Conservation (phyloP, 2,797 vertebrate species). For the Hippopotamyrus pictus region DNA sequence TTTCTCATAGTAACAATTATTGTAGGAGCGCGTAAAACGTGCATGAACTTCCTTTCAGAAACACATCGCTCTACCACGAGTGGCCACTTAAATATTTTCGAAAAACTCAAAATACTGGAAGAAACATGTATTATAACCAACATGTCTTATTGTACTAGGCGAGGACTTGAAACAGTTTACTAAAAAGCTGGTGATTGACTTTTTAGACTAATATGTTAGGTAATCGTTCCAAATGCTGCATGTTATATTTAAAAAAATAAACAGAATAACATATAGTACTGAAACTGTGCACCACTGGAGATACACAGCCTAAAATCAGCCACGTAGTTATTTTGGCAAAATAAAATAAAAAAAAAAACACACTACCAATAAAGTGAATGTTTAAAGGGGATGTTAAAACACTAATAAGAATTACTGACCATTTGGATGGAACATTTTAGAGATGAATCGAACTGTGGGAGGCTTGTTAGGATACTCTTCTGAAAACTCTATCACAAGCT, state of each 20-base stretch:
- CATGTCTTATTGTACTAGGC: not conserved
- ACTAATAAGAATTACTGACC: conserved; percentile 63
- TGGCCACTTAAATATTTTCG: not conserved
- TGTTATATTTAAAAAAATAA: not conserved
- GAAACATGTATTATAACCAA: not conserved
- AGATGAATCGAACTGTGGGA: conserved; percentile 96
- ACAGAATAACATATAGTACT: not conserved
- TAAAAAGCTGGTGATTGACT: not conserved
- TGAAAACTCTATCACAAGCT: conserved; percentile 98
- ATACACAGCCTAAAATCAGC: not conserved
- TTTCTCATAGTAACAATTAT: not conserved
- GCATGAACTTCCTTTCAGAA: not conserved
- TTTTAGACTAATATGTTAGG: not conserved
- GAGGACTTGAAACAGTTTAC: not conserved
- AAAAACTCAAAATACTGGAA: not conserved
- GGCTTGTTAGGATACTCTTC: conserved; percentile 99
- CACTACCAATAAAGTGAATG: not conserved
- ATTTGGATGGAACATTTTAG: conserved; percentile 99
- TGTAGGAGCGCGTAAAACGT: not conserved
- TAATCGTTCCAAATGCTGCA: not conserved
- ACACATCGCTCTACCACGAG: not conserved
- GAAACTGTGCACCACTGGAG: not conserved
- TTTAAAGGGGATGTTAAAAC: not conserved
- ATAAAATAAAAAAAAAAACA: not conserved
- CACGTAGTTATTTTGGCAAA: not conserved